Percentiles rank a stretch among this genome's conserved stretches.
Evolutionary conservation across 2,113 vertebrate species (phyloP).

Genomic region (Halcyon senegalensis): DNA sequence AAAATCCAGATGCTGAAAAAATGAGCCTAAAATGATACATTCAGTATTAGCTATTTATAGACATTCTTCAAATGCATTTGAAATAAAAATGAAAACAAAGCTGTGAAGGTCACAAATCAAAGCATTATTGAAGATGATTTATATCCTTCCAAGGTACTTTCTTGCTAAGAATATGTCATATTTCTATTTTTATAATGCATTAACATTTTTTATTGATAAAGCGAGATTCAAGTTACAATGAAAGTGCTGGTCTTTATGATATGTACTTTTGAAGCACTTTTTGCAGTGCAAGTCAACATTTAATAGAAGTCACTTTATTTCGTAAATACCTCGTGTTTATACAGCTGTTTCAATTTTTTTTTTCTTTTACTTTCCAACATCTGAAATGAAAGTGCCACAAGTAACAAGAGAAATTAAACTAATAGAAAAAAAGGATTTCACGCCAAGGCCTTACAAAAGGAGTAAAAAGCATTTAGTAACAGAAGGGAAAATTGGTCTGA

Average conservation of each 20-base stretch:
- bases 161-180: not conserved
- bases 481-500: not conserved
- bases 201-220: constrained; percentile 19
- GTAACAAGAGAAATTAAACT: constrained; percentile 31
- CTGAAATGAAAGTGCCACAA: constrained; percentile 37
- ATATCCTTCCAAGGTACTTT: not conserved
- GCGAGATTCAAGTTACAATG: not conserved
- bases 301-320: constrained; percentile 40
- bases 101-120: not conserved
- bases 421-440: not conserved
- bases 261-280: not conserved
- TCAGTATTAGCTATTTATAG: constrained; percentile 42
- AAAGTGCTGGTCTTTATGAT: not conserved
- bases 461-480: not conserved
- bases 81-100: constrained; percentile 34
- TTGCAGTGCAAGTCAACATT: not conserved
- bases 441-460: not conserved
- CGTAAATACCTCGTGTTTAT: constrained; percentile 45
- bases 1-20: constrained; percentile 42
- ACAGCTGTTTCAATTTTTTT: constrained; percentile 36
- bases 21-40: constrained; percentile 14
- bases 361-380: not conserved
- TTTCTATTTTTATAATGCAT: not conserved
- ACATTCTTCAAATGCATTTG: constrained; percentile 41
- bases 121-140: constrained; percentile 19